Evolutionary conservation across 2,888 invertebrate genomes (phyloP).

Genomic region (Eueremaeus valkanovi): DNA sequence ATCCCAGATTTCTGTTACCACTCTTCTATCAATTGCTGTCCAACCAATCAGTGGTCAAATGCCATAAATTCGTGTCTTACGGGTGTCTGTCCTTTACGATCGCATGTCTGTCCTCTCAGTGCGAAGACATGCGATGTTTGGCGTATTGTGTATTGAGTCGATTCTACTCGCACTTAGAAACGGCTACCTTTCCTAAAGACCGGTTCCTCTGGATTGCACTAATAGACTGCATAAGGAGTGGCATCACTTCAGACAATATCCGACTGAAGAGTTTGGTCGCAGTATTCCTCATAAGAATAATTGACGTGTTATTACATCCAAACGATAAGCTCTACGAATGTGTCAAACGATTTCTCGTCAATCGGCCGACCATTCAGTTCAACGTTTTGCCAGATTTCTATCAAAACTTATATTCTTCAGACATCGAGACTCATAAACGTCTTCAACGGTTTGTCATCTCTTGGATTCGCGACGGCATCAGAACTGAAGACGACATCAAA

Average conservation of each 20-base stretch:
- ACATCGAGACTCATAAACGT: conserved; percentile 1
- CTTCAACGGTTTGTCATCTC: conserved; percentile 29
- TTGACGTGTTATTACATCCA: conserved; percentile 36
- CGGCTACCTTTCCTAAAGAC: conserved; percentile 33
- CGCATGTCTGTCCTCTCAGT: conserved; percentile 26
- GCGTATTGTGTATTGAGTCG: conserved; percentile 25
- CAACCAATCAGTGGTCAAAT: conserved; percentile 29
- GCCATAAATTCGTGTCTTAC: conserved; percentile 37
- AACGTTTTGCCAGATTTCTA: conserved; percentile 37
- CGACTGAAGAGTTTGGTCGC: conserved; percentile 19
- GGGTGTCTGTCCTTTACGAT: conserved; percentile 32
- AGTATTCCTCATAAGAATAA: conserved; percentile 26
- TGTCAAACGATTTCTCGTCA: conserved; percentile 15
- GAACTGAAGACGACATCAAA: conserved; percentile 31
- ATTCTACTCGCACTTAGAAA: conserved; percentile 25
- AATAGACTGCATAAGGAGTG: conserved; percentile 38
- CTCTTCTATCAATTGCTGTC: conserved; percentile 37
- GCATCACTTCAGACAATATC: conserved; percentile 28
- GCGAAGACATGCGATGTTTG: conserved; percentile 30
- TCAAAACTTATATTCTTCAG: neutral
- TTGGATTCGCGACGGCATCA: conserved; percentile 35
- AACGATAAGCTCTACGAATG: conserved; percentile 9
- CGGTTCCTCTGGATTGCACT: conserved; percentile 37
- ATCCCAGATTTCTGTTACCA: conserved; percentile 39
- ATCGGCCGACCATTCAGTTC: conserved; percentile 1